These are phyloP conservation scores for Anguilla japonica DNA, from an alignment of 2,113 vertebrate species.

Conservation along the genomic window DNA sequence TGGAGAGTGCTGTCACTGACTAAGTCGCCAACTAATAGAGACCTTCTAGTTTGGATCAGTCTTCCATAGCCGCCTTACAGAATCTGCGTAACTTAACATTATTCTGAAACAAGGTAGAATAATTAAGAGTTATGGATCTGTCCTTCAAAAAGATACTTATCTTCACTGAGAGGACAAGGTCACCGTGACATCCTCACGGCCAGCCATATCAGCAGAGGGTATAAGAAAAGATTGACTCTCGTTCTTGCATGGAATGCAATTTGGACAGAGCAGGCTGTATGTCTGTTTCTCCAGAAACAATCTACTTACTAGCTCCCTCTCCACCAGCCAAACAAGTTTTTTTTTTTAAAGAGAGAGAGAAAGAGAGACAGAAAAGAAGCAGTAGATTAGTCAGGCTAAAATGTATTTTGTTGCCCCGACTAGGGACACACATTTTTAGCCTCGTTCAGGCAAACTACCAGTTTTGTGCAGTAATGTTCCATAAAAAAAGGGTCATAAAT, in stretches of 20 bases:
- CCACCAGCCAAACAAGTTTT: not conserved
- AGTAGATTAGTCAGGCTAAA: constrained; percentile 23
- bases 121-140: not conserved
- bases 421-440: constrained; percentile 42
- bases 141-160: not conserved
- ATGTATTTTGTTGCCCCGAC: constrained; percentile 21
- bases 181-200: not conserved
- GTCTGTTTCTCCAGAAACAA: not conserved
- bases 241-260: not conserved
- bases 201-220: not conserved
- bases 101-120: not conserved
- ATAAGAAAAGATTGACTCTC: not conserved
- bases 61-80: not conserved
- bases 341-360: not conserved
- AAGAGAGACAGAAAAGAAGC: not conserved
- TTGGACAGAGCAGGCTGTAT: not conserved
- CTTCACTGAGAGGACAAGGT: not conserved
- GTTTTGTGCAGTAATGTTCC: constrained; percentile 34
- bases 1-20: no score
- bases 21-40: no score
- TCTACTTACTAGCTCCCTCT: not conserved
- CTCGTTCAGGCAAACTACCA: constrained; percentile 45
- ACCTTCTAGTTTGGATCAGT: not conserved
- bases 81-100: not conserved
- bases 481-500: constrained; percentile 29